Percentiles rank a stretch among this genome's conserved stretches.
phyloP scores from a whole-genome alignment of 37 sponge, comb jelly and placozoan species.

The Spongia lamella region DNA sequence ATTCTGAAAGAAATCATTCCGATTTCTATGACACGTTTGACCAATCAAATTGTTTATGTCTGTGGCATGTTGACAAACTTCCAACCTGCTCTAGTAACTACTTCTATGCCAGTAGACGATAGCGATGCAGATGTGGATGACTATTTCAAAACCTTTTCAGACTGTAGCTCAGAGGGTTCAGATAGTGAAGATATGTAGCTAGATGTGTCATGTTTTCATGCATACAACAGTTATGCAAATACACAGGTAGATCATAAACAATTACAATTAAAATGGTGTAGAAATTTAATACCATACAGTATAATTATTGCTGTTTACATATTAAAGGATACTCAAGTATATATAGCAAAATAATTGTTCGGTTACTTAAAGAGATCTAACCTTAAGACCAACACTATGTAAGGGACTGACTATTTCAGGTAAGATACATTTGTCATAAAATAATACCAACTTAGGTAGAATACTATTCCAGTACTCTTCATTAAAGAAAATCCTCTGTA shows the following conservation, averaged over 20 bases:
- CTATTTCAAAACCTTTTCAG: constrained; percentile 17
- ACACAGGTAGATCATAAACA: too few species aligned
- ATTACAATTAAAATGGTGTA: too few species aligned
- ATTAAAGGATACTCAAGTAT: background rate
- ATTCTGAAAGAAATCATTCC: constrained; percentile 51
- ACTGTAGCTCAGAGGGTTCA: constrained; percentile 5
- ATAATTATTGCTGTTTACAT: background rate
- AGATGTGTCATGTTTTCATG: too few species aligned
- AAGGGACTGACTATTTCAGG: background rate
- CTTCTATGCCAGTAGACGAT: background rate
- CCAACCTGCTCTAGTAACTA: constrained; percentile 51
- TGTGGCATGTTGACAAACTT: constrained; percentile 68
- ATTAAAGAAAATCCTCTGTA: background rate
- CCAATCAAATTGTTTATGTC: constrained; percentile 56
- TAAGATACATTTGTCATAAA: constrained; percentile 1
- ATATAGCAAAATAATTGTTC: background rate
- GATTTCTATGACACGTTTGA: constrained; percentile 30
- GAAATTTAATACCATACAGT: too few species aligned
- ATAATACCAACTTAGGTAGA: background rate
- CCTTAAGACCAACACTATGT: background rate
- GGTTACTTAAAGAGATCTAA: background rate
- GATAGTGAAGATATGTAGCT: background rate
- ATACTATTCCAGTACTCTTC: constrained; percentile 4
- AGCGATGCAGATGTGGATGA: constrained; percentile 14
- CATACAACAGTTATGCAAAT: too few species aligned